phyloP scores from a whole-genome alignment of 2,888 invertebrate genomes.

The Pseudococcus longispinus region DNA sequence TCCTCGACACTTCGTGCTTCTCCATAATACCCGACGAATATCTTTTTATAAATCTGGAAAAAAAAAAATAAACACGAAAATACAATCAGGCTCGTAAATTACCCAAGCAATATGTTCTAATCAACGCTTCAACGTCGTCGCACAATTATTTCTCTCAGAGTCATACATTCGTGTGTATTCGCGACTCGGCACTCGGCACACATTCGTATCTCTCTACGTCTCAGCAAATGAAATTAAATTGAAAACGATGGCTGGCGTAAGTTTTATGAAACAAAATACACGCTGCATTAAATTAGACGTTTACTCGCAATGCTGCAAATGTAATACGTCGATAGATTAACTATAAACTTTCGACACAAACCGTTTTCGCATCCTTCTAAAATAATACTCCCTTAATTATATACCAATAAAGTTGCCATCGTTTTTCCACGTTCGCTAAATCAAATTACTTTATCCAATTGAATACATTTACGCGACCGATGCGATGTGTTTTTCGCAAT shows the following conservation, averaged over 20 bases:
- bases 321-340: background rate
- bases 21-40: background rate
- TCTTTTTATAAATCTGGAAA: background rate
- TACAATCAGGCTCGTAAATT: conserved; percentile 5
- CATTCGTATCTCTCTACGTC: background rate
- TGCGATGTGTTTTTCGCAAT: conserved; percentile 3
- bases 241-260: conserved; percentile 11
- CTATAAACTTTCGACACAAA: background rate
- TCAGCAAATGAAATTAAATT: background rate
- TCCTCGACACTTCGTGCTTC: background rate
- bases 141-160: background rate
- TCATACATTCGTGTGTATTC: background rate
- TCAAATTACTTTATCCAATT: background rate
- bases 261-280: background rate
- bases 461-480: background rate
- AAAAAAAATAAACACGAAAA: background rate
- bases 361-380: background rate
- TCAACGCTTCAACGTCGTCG: background rate
- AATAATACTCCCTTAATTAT: conserved; percentile 11
- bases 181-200: background rate
- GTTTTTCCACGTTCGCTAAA: background rate
- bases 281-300: conserved; percentile 11
- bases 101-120: background rate
- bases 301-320: background rate
- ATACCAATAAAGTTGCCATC: background rate